A percentile compares a stretch with the other conserved stretches of the same genome.
These are phyloP conservation scores for Melanostigma gelatinosum DNA, from an alignment of 2,113 vertebrate genomes.

Conservation along the genomic window DNA sequence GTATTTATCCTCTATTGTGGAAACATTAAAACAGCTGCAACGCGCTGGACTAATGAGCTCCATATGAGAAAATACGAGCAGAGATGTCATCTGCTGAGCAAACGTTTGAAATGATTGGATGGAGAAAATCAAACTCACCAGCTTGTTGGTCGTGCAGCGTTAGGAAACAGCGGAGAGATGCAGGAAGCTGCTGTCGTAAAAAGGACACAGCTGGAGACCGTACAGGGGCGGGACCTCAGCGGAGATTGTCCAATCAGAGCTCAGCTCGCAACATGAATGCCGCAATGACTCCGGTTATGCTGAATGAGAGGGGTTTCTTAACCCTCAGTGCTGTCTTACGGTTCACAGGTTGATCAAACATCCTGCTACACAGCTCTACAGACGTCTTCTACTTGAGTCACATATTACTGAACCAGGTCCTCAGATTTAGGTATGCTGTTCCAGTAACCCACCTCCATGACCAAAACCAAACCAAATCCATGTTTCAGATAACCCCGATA, in stretches of 20 bases:
- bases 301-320: background rate
- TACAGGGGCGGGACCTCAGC: background rate
- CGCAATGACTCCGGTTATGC: background rate
- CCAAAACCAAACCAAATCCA: background rate
- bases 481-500: background rate
- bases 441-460: background rate
- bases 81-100: background rate
- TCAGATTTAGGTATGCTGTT: background rate
- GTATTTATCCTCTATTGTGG: background rate
- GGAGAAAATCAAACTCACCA: constrained; percentile 1
- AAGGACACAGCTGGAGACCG: background rate
- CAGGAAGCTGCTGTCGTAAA: background rate
- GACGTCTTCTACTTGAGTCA: background rate
- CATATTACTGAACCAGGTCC: background rate
- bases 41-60: background rate
- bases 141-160: background rate
- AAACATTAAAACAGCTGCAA: too few species aligned
- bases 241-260: constrained; percentile 4
- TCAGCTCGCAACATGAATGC: background rate
- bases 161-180: background rate
- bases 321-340: constrained; percentile 1
- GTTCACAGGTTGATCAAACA: background rate
- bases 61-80: background rate
- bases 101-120: background rate
- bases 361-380: background rate